phyloP scores from a whole-genome alignment of 2,888 invertebrate species.

The Harmothoe impar region DNA sequence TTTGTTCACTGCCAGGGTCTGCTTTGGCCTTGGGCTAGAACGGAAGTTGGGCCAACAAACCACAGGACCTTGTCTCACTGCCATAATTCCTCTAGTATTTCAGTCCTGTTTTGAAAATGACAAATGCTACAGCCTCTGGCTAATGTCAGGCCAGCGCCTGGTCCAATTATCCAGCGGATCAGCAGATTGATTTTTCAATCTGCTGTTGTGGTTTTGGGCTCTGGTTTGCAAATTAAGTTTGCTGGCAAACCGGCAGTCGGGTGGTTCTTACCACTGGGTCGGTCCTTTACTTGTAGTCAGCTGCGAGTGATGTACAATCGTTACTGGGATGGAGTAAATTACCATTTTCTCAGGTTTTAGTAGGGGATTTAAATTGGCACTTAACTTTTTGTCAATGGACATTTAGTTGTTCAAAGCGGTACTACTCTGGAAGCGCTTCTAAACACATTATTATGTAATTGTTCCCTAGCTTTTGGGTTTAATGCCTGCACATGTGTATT shows the following conservation, averaged over 20 bases:
- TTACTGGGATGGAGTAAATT: background rate
- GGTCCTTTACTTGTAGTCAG: background rate
- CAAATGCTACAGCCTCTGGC: slow-evolving; percentile 4
- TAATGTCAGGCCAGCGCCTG: background rate
- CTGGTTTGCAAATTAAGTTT: background rate
- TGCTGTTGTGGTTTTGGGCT: background rate
- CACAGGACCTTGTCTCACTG: no score
- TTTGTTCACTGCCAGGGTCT: no score
- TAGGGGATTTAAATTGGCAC: background rate
- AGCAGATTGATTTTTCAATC: background rate
- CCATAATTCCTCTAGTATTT: no score
- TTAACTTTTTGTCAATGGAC: background rate
- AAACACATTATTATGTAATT: background rate
- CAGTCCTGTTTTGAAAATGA: background rate
- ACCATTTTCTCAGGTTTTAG: background rate
- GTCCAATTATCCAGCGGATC: background rate
- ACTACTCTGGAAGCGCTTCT: background rate
- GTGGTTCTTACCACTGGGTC: background rate
- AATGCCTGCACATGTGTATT: no score
- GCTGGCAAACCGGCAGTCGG: background rate
- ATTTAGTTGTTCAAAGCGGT: background rate
- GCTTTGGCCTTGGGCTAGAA: no score
- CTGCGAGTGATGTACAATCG: background rate
- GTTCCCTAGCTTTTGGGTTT: no score
- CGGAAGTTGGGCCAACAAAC: no score